Evolutionary conservation across 2,888 invertebrate species (phyloP).

Genomic region (Philopedon plagiatum): DNA sequence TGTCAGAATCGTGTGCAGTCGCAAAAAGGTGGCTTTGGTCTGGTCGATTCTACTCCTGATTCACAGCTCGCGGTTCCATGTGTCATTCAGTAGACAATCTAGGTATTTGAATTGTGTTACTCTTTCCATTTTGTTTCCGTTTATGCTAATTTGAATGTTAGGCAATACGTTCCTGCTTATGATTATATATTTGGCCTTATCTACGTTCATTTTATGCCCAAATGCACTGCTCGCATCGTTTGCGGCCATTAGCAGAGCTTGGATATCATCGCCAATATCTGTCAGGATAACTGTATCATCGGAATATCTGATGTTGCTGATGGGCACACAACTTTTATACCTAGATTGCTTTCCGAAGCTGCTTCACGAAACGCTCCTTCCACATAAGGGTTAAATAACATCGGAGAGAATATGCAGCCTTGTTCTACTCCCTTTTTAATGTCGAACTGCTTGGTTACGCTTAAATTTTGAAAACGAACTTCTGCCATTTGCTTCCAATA

Average conservation of each 20-base stretch:
- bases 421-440: no score
- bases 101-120: no score
- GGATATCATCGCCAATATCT: neutral
- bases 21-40: no score
- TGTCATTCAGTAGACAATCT: no score
- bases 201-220: neutral
- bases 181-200: neutral
- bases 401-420: neutral
- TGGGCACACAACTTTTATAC: neutral
- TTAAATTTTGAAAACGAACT: no score
- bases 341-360: neutral
- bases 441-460: no score
- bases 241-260: neutral
- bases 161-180: neutral
- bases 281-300: neutral
- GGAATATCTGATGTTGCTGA: neutral
- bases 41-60: no score
- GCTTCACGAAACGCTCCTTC: neutral
- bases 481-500: no score
- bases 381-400: neutral
- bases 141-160: no score
- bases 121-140: no score
- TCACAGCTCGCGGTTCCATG: no score
- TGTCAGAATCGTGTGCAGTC: no score
- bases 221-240: neutral